Evolutionary conservation across 2,888 invertebrate species (phyloP).

Genomic region (Tiliacea citrago): DNA sequence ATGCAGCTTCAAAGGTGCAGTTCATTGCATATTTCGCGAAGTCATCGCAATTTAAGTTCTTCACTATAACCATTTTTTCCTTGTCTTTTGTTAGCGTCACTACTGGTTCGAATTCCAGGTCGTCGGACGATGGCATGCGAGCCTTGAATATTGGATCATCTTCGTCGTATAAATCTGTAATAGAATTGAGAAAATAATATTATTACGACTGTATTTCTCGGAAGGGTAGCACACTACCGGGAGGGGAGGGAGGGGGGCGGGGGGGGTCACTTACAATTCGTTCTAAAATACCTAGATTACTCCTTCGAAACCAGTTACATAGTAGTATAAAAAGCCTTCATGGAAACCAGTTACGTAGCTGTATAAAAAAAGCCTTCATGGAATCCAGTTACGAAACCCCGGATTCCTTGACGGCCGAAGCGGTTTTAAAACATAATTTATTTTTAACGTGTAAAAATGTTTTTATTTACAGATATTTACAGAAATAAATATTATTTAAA

Average conservation of each 20-base stretch:
- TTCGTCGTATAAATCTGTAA: conserved; percentile 72
- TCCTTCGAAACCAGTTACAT: too few relatives aligned
- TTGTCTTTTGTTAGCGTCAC: conserved; percentile 65
- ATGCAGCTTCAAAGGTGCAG: conserved; percentile 79
- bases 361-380: too few relatives aligned
- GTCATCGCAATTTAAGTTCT: conserved; percentile 80
- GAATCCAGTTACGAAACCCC: too few relatives aligned
- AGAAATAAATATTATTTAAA: not conserved
- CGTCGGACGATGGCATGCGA: conserved; percentile 47
- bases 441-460: not conserved
- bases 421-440: not conserved
- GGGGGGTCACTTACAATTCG: too few relatives aligned
- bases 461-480: not conserved
- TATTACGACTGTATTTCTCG: too few relatives aligned
- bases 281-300: too few relatives aligned
- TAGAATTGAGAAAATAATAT: not conserved
- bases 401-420: too few relatives aligned
- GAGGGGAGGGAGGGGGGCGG: too few relatives aligned
- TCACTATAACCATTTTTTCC: conserved; percentile 66
- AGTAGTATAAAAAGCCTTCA: too few relatives aligned
- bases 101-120: conserved; percentile 78
- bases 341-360: too few relatives aligned
- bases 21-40: conserved; percentile 78
- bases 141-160: conserved; percentile 56
- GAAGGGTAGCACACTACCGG: too few relatives aligned